Evolutionary conservation across 2,113 vertebrate species (phyloP).

Genomic region (Rousettus leschenaultii): DNA sequence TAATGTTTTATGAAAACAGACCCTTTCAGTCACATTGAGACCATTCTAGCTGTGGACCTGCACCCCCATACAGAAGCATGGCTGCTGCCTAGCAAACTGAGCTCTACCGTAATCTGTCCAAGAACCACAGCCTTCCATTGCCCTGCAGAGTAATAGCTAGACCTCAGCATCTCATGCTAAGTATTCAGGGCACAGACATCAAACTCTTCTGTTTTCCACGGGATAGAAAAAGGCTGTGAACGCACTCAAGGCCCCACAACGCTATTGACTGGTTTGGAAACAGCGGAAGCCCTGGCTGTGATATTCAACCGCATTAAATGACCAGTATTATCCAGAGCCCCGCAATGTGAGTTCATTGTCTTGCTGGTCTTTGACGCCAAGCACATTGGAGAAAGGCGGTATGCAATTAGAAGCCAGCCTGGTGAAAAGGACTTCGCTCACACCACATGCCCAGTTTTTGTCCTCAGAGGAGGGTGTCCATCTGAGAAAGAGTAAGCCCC

Average conservation of each 20-base stretch:
- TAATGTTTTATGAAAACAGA: background rate
- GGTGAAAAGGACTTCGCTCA: slow-evolving; percentile 18
- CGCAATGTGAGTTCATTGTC: slow-evolving; percentile 75
- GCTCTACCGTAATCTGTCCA: background rate
- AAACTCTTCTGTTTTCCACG: slow-evolving; percentile 67
- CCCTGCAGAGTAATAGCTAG: background rate
- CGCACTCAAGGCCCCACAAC: slow-evolving; percentile 60
- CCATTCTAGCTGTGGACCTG: background rate
- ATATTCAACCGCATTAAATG: slow-evolving; percentile 76
- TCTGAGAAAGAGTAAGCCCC: slow-evolving; percentile 56
- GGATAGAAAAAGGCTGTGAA: slow-evolving; percentile 74
- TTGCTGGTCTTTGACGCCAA: slow-evolving; percentile 60
- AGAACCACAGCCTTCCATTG: background rate
- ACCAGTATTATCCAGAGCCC: slow-evolving; percentile 68
- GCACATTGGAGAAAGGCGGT: slow-evolving; percentile 57
- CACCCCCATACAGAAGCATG: background rate
- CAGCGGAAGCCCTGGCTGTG: slow-evolving; percentile 71
- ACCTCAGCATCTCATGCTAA: slow-evolving; percentile 31
- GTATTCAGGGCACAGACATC: slow-evolving; percentile 68
- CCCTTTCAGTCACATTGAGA: background rate
- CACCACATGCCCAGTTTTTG: slow-evolving; percentile 49
- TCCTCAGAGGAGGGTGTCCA: slow-evolving; percentile 42
- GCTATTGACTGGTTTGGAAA: slow-evolving; percentile 77
- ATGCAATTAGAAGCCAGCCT: slow-evolving; percentile 54
- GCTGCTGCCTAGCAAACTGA: slow-evolving; percentile 1